Evolutionary conservation across 1,140 invertebrate genomes (phyloP), one percentile per base, ranked within the genome.

Genomic region (Leptopilina clavipes): DNA sequence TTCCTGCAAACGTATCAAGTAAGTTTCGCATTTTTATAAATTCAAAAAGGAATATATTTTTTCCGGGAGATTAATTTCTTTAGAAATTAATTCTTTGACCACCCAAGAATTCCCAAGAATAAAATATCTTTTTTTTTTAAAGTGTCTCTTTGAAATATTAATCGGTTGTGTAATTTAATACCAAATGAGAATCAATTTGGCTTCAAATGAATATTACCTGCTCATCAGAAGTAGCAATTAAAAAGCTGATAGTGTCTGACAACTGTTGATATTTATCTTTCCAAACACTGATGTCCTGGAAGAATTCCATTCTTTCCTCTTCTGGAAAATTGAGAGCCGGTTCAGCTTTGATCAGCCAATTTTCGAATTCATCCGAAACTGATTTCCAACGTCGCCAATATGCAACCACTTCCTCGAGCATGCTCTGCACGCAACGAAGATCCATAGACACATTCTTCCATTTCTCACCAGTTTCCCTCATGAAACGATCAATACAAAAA

Each of bases 381-480:
- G 92, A 88, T 56, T 93, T 94, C 94, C 96, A 98, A 59, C 93
- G 92, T 83, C 95, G 93, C 97, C 97, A 99, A 86, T 97, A 95
- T 2, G 94, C 93, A 6, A 97, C 93, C 0, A 97, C 95, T 90
- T 98, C 96, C 89, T 98, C 96, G 0, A 98, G 89, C 86, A 97
- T 97, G 81, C 95, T 96, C 85, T 97, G 94, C 6, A 96, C 95
- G 86, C 96, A 97, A 78, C 96, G 93, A 2, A 99, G 92, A 84
- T 98, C 96, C 89, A 96, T 96, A 2, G 97, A 96, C 1, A 98
- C 93, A 82, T 94, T 94, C 86, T 96, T 96, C 97, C 97, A 98
- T 71, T 95, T 93, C 73, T 96, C 96, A 25, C 94, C 94, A 17
- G 95, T 95, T 54, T 98, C 96, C 78, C 93, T 92, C 90, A 98